Percentiles rank a stretch among this genome's conserved stretches.
These are phyloP conservation scores for Pachymerium ferrugineum DNA, from an alignment of 2,888 invertebrate genomes.

Conservation along the genomic window DNA sequence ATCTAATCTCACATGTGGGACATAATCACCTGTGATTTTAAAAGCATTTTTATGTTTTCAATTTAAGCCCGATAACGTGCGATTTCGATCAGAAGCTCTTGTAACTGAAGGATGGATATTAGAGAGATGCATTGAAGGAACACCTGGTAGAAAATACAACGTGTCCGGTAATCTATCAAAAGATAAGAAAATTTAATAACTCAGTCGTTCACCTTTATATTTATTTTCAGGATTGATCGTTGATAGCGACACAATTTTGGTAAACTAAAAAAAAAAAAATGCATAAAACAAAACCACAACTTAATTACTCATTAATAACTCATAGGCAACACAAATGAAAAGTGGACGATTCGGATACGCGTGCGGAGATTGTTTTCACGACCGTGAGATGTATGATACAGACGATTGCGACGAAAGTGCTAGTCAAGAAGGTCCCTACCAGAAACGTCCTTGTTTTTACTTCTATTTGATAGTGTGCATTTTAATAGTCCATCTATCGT, in stretches of 20 bases:
- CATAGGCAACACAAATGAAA: not conserved
- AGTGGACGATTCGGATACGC: not conserved
- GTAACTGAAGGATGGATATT: constrained; percentile 3
- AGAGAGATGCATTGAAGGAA: not conserved
- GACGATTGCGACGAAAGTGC: not conserved
- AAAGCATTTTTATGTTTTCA: not conserved
- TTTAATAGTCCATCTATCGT: not conserved
- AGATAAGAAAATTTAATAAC: too few species aligned
- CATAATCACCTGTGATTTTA: too few species aligned
- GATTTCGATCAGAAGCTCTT: constrained; percentile 3
- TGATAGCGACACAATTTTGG: not conserved
- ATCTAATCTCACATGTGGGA: too few species aligned
- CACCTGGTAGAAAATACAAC: not conserved
- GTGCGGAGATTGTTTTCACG: not conserved
- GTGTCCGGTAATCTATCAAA: too few species aligned
- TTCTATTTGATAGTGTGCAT: not conserved
- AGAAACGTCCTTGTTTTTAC: not conserved
- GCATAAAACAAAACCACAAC: not conserved
- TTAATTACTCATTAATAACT: not conserved
- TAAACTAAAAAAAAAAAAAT: too few species aligned
- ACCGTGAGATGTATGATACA: not conserved
- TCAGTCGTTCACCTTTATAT: not conserved
- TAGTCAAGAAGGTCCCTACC: not conserved
- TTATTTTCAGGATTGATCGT: not conserved
- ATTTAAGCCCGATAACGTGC: not conserved